Evolutionary conservation across 2,797 vertebrate genomes (phyloP).

Genomic region (Pipistrellus kuhlii): DNA sequence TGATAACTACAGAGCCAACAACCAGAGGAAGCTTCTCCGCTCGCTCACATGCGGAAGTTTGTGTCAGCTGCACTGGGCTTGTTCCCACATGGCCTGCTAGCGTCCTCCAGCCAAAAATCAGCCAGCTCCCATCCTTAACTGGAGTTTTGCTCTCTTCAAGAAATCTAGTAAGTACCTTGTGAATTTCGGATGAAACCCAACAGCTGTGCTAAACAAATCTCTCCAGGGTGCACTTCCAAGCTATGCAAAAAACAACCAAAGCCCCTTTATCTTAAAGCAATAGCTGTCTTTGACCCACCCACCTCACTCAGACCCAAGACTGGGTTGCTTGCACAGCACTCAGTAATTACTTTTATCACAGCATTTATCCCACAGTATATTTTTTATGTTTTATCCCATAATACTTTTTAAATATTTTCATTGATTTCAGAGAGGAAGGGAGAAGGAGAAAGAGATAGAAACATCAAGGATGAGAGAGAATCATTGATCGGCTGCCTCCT

Average conservation of each 20-base stretch:
- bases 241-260: neutral
- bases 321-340: neutral
- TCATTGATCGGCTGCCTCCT: too few species aligned
- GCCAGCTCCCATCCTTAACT: constrained; percentile 41
- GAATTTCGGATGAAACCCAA: constrained; percentile 33
- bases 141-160: constrained; percentile 59
- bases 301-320: neutral
- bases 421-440: too few species aligned
- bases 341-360: neutral
- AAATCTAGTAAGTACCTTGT: constrained; percentile 57
- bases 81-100: constrained; percentile 67
- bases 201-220: constrained; percentile 68
- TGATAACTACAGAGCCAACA: constrained; percentile 73
- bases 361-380: neutral
- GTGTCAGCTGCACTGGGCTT: constrained; percentile 66
- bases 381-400: neutral
- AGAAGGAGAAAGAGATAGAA: too few species aligned
- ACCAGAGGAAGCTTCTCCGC: constrained; percentile 64
- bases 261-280: constrained; percentile 44
- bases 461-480: too few species aligned
- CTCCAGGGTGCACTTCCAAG: constrained; percentile 55
- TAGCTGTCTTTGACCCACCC: neutral
- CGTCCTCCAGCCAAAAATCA: constrained; percentile 72
- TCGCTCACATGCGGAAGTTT: constrained; percentile 66
- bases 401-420: neutral